These are phyloP conservation scores for Portevinia maculata DNA, from an alignment of 2,888 invertebrate species.

Conservation along the genomic window DNA sequence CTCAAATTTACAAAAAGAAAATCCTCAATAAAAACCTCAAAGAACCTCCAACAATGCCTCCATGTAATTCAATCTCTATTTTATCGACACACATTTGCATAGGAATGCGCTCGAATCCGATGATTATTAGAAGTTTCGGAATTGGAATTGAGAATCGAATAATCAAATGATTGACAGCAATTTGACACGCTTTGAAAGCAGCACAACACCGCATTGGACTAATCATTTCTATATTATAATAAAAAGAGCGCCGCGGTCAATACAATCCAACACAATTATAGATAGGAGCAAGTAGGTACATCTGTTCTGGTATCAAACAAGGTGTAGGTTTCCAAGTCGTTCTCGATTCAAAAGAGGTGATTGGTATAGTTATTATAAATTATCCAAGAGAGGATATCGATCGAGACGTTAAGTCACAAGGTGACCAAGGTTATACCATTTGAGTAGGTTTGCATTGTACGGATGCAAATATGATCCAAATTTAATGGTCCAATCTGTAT, in stretches of 20 bases:
- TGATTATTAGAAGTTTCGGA: conserved; percentile 34
- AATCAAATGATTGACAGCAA: conserved; percentile 46
- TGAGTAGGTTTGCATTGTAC: too few relatives aligned
- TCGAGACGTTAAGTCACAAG: too few relatives aligned
- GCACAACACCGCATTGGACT: conserved; percentile 29
- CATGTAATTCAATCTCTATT: conserved; percentile 46
- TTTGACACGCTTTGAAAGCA: conserved; percentile 55
- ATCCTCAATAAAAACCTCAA: conserved; percentile 28
- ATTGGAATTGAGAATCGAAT: conserved; percentile 25
- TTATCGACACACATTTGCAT: conserved; percentile 54
- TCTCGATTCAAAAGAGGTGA: background rate
- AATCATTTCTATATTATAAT: background rate
- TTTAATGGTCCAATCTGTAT: too few relatives aligned
- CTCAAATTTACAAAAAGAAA: conserved; percentile 25
- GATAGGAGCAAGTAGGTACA: background rate
- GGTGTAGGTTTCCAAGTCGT: background rate
- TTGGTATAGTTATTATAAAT: too few relatives aligned
- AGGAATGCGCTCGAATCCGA: conserved; percentile 48
- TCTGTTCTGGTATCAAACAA: background rate
- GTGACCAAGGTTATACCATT: too few relatives aligned
- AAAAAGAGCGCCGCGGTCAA: background rate
- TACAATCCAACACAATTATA: too few relatives aligned
- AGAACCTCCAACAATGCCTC: conserved; percentile 8
- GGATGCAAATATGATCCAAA: too few relatives aligned
- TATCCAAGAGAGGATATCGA: too few relatives aligned